Percentiles rank a stretch among this genome's conserved stretches.
phyloP scores from a whole-genome alignment of 2,888 invertebrate species.

The Hirtodrosophila trivittata region DNA sequence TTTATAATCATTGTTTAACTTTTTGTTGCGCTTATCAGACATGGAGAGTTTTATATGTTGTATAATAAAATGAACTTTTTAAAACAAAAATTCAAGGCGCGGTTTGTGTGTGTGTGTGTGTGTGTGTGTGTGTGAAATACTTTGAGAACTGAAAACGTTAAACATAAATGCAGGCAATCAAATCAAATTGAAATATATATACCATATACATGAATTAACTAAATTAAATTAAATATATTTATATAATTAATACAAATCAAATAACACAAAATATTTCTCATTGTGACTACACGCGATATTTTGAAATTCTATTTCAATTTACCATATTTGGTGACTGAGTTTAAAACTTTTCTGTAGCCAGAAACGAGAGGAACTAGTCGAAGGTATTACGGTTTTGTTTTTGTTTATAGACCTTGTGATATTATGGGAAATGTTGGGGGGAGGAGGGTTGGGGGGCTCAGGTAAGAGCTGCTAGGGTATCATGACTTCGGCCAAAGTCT shows the following conservation, averaged over 20 bases:
- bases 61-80: constrained; percentile 66
- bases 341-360: constrained; percentile 23
- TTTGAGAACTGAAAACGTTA: constrained; percentile 45
- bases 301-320: constrained; percentile 64
- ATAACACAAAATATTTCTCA: constrained; percentile 46
- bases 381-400: not conserved
- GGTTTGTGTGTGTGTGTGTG: constrained; percentile 19
- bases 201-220: constrained; percentile 12
- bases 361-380: constrained; percentile 40
- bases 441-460: too few relatives aligned
- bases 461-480: constrained; percentile 76
- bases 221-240: constrained; percentile 37
- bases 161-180: constrained; percentile 63
- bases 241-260: constrained; percentile 4
- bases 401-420: too few relatives aligned
- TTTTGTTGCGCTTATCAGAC: constrained; percentile 60
- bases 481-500: constrained; percentile 89
- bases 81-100: constrained; percentile 77
- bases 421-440: too few relatives aligned
- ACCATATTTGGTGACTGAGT: constrained; percentile 48
- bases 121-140: constrained; percentile 59
- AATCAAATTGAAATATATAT: constrained; percentile 29
- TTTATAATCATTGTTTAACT: too few relatives aligned
- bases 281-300: constrained; percentile 62
- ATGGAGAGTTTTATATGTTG: constrained; percentile 25